These are phyloP conservation scores for Lampris incognitus DNA, from an alignment of 2,113 vertebrate species.

Conservation along the genomic window DNA sequence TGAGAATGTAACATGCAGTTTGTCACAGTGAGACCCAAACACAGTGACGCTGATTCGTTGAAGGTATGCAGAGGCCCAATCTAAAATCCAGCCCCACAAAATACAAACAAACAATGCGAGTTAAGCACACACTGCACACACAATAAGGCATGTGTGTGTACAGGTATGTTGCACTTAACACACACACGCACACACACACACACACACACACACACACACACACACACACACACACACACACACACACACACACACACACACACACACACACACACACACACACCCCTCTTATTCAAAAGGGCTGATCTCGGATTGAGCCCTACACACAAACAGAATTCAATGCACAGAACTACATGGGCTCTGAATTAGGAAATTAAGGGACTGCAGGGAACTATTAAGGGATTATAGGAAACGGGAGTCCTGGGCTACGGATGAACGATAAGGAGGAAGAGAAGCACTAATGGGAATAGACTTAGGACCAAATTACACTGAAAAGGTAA, in stretches of 20 bases:
- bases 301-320: constrained; percentile 21
- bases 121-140: not conserved
- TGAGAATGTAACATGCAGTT: constrained; percentile 15
- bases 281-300: constrained; percentile 7
- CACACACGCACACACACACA: not conserved
- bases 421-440: constrained; percentile 20
- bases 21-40: constrained; percentile 21
- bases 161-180: no score
- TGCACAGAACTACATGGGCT: constrained; percentile 20
- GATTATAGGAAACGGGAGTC: constrained; percentile 14
- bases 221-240: not conserved
- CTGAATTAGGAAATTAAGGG: constrained; percentile 11
- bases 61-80: constrained; percentile 11
- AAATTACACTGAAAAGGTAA: not conserved
- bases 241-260: constrained; percentile 4
- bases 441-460: constrained; percentile 9
- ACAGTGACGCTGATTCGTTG: constrained; percentile 26
- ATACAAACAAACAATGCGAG: constrained; percentile 6
- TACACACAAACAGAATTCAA: constrained; percentile 32
- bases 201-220: not conserved
- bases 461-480: constrained; percentile 3
- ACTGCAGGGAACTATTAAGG: constrained; percentile 17
- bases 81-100: constrained; percentile 25
- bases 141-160: not conserved
- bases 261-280: not conserved